Base-by-base conservation (phyloP, 2,888 invertebrate species). In the Apotomis betuletana region DNA sequence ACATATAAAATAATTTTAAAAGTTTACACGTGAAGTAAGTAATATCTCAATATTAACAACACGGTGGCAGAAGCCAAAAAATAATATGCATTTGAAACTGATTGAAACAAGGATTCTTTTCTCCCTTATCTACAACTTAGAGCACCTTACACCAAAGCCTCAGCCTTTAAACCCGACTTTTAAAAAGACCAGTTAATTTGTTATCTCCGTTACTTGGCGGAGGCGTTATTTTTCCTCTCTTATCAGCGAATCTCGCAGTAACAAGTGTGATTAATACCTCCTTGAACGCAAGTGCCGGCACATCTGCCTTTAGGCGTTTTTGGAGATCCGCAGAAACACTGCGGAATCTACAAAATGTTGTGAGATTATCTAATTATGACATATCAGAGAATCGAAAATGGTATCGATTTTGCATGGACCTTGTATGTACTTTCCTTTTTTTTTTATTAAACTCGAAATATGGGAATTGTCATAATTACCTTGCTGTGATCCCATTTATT, bases 231-330 rank as follows among this genome's bases (percentile, higher is more conserved):
- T 88, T 83, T 89, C 87, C 87, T 82, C 75, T 82, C 83, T 87
- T 91, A 92, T 92, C 92, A 83, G 83, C 74, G 77, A 81, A 92
- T 92, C 92, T 89, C 78, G 78, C 75, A 79, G 83, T 85, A 89
- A 90, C 90, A 89, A 86, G 88, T 82, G 87, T 91, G 91, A 92
- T 91, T 90, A 91, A 91, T 90, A 85, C 75, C 78, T 77, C 71
- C 70, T 55, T 9, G 69, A 61, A 57, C 12, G 57, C 71, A 79
- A 83, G 83, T 80, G 79, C 80, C 79, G 82, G 78, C 80, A 81
- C 84, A 87, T 86, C 86, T 85, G 87, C 87, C 88, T 83, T 77
- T 74, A 76, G 85, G 84, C 82, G 70, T 70, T 77, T 75, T 77
- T 72, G 57, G 71, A 13, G 67, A n/a, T 57, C 61, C 71, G 12